phyloP scores from a whole-genome alignment of 2,888 invertebrate genomes.

The Andrena minutula region DNA sequence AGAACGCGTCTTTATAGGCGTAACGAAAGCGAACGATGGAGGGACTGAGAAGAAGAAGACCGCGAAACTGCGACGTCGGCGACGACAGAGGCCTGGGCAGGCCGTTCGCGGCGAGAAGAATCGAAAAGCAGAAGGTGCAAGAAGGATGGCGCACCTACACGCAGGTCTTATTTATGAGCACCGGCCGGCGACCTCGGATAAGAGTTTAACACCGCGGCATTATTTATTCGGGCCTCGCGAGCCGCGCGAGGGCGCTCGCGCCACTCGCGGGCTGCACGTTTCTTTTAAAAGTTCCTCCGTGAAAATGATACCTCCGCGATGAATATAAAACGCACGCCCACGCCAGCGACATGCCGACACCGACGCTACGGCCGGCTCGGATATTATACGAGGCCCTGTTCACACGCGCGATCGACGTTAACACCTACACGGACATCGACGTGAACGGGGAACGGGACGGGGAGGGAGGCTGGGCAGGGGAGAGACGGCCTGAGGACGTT shows the following conservation, averaged over 20 bases:
- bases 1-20: conserved; percentile 4
- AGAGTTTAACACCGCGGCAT: conserved; percentile 83
- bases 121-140: conserved; percentile 46
- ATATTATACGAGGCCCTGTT: conserved; percentile 71
- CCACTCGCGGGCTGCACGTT: conserved; percentile 38
- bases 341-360: conserved; percentile 79
- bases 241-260: conserved; percentile 11
- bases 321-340: conserved; percentile 84
- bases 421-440: conserved; percentile 60
- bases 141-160: conserved; percentile 61
- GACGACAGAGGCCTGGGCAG: conserved; percentile 17
- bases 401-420: conserved; percentile 65
- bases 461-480: neutral
- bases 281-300: conserved; percentile 73
- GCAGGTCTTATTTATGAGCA: conserved; percentile 81
- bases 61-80: neutral
- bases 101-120: conserved; percentile 24
- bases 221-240: conserved; percentile 79
- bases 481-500: neutral
- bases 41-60: neutral
- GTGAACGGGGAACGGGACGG: neutral
- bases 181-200: conserved; percentile 82
- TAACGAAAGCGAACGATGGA: conserved; percentile 7
- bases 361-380: conserved; percentile 66
- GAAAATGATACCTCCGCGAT: conserved; percentile 84